Conservation (phyloP, 2,888 invertebrate genomes). For the Caradrina kadenii region DNA sequence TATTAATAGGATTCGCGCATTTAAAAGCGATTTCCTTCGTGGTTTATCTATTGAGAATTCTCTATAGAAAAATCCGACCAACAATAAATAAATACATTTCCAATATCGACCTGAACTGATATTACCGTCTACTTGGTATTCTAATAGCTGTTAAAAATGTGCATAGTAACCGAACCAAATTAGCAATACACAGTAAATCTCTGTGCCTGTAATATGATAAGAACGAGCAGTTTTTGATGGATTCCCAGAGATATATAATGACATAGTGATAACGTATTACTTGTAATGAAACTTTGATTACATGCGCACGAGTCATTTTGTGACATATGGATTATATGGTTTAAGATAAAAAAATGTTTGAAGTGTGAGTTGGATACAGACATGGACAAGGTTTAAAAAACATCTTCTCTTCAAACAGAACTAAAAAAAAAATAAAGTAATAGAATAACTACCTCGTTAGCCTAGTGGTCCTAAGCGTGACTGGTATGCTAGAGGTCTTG, state of each 20-base stretch:
- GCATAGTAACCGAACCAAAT: slow-evolving; percentile 42
- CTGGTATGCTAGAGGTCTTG: no score
- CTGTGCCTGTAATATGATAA: slow-evolving; percentile 45
- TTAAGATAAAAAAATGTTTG: slow-evolving; percentile 39
- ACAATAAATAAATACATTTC: no score
- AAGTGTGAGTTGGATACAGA: background rate
- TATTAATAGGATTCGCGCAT: no score
- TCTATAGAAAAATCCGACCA: no score
- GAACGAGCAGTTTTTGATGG: slow-evolving; percentile 40
- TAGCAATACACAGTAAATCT: slow-evolving; percentile 42
- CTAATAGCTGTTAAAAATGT: background rate
- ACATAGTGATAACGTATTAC: slow-evolving; percentile 37
- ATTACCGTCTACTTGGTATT: no score
- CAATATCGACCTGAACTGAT: no score
- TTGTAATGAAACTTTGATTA: slow-evolving; percentile 52
- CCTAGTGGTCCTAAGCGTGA: no score
- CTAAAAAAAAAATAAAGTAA: no score
- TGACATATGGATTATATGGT: slow-evolving; percentile 50
- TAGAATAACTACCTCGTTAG: no score
- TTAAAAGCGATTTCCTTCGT: no score
- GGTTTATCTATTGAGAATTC: no score
- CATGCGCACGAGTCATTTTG: slow-evolving; percentile 30
- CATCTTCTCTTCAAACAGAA: no score
- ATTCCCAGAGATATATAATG: slow-evolving; percentile 50
- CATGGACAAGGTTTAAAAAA: background rate